Conservation (phyloP, 2,888 invertebrate genomes). For the Toxonevra muliebris region DNA sequence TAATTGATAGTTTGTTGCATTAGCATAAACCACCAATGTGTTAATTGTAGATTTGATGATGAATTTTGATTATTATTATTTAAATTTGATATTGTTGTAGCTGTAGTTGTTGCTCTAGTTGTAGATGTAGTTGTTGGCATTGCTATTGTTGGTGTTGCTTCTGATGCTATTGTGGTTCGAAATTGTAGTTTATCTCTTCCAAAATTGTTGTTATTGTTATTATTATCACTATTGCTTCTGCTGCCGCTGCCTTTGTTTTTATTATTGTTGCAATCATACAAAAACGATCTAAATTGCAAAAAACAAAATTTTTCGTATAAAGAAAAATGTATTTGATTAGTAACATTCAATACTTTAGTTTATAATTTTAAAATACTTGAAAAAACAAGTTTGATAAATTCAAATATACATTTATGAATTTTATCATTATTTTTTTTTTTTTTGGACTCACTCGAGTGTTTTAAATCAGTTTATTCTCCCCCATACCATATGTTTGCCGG, state of each 20-base stretch:
- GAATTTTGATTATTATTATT: constrained; percentile 41
- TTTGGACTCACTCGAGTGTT: constrained; percentile 59
- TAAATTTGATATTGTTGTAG: constrained; percentile 20
- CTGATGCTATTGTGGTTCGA: constrained; percentile 24
- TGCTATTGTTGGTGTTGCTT: constrained; percentile 16
- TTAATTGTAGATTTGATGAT: constrained; percentile 46
- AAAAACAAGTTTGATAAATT: constrained; percentile 25
- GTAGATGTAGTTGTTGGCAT: constrained; percentile 8
- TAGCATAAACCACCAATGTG: constrained; percentile 61
- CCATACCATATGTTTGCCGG: constrained; percentile 66
- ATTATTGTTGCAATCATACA: constrained; percentile 49
- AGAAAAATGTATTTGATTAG: too few species aligned
- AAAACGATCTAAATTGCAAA: constrained; percentile 51
- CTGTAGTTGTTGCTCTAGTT: constrained; percentile 23
- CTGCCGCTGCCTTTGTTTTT: constrained; percentile 27
- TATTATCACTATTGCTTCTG: constrained; percentile 14
- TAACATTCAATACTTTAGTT: not conserved
- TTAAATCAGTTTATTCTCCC: constrained; percentile 61
- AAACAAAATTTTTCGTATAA: not conserved
- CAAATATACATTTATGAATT: constrained; percentile 2
- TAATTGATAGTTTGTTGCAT: constrained; percentile 56
- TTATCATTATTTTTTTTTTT: constrained; percentile 11
- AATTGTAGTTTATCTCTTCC: constrained; percentile 17
- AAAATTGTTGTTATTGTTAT: constrained; percentile 24
- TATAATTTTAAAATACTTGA: constrained; percentile 6